These are phyloP conservation scores for Seriola rivoliana DNA, from an alignment of 2,113 vertebrate genomes.

Conservation along the genomic window DNA sequence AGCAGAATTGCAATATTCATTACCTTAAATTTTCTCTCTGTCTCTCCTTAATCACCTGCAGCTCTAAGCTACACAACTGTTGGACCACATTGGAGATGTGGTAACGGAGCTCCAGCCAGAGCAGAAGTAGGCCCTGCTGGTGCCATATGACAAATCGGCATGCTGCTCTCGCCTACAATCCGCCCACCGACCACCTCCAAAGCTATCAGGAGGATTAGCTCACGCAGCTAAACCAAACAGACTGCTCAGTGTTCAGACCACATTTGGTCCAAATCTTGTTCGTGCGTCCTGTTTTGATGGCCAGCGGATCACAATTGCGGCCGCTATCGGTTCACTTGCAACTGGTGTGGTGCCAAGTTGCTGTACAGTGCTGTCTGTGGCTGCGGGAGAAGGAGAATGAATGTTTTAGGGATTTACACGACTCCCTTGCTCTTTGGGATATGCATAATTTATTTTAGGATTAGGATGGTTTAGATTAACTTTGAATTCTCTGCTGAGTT, in stretches of 20 bases:
- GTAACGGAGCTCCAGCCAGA: conserved; percentile 79
- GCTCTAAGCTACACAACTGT: conserved; percentile 69
- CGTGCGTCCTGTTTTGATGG: conserved; percentile 74
- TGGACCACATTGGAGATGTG: conserved; percentile 78
- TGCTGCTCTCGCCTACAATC: conserved; percentile 83
- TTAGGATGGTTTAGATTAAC: conserved; percentile 79
- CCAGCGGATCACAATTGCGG: conserved; percentile 60
- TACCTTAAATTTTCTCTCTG: conserved; percentile 31
- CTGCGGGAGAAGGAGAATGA: conserved; percentile 45
- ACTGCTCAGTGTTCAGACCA: conserved; percentile 78
- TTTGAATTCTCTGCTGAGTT: conserved; percentile 66
- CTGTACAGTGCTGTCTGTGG: conserved; percentile 38
- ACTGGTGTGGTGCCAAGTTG: conserved; percentile 64
- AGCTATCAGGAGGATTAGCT: conserved; percentile 83
- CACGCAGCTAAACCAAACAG: conserved; percentile 79
- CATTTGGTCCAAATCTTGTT: conserved; percentile 73
- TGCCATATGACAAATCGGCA: conserved; percentile 83
- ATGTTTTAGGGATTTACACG: conserved; percentile 74
- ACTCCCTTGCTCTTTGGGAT: conserved; percentile 72
- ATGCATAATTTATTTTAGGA: conserved; percentile 81
- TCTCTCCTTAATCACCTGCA: conserved; percentile 58
- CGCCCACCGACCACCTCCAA: conserved; percentile 83
- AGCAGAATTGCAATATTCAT: conserved; percentile 50
- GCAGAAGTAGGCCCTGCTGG: conserved; percentile 81
- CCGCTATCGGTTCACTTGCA: conserved; percentile 51